phyloP scores from a whole-genome alignment of 23 tunicate species.

The Corella eumyota region DNA sequence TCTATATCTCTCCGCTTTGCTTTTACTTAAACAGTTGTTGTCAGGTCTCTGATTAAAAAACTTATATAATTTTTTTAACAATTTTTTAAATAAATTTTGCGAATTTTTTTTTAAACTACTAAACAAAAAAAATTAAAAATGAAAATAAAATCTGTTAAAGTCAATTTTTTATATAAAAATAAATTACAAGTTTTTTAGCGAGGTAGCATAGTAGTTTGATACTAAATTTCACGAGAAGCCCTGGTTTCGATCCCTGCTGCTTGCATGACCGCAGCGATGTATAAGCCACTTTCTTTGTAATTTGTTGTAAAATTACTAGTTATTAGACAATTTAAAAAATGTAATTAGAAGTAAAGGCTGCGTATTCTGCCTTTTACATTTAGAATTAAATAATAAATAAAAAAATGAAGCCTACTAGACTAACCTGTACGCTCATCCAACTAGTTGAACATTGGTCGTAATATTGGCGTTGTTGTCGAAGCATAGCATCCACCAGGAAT shows the following conservation, averaged over 20 bases:
- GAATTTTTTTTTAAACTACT: not conserved
- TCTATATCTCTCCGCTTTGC: conserved; percentile 87
- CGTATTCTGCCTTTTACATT: too few relatives aligned
- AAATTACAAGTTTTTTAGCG: too few relatives aligned
- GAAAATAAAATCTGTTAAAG: not conserved
- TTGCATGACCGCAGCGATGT: too few relatives aligned
- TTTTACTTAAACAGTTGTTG: conserved; percentile 91
- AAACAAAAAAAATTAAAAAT: not conserved
- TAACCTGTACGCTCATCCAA: conserved; percentile 89
- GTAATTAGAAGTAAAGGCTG: too few relatives aligned
- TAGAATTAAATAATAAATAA: not conserved
- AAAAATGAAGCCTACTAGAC: not conserved
- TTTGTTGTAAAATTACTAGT: too few relatives aligned
- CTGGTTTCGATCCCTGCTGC: too few relatives aligned
- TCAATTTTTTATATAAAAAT: not conserved
- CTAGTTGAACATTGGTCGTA: conserved; percentile 79
- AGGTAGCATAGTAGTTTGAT: too few relatives aligned
- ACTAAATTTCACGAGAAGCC: too few relatives aligned
- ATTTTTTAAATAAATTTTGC: not conserved
- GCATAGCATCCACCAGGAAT: conserved; percentile 72
- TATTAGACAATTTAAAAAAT: too few relatives aligned
- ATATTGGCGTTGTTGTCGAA: conserved; percentile 57
- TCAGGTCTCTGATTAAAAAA: conserved; percentile 44
- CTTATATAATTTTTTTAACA: not conserved
- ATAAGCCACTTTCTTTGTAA: too few relatives aligned